Evolutionary conservation across 2,113 vertebrate genomes (phyloP), one percentile per base, ranked within the genome.

Genomic region (Eidolon helvum): DNA sequence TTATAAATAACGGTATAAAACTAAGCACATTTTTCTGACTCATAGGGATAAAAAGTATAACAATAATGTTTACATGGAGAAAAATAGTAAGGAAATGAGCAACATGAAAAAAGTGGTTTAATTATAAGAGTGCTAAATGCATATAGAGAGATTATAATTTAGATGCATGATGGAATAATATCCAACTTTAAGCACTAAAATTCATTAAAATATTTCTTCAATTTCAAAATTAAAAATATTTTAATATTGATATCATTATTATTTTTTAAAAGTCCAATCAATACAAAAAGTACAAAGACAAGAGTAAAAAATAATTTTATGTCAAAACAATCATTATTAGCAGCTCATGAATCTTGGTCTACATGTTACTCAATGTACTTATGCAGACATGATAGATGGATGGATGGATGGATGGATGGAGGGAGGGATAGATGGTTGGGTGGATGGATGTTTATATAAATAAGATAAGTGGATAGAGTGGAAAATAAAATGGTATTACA

Each of bases 71-170:
- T 45, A 38, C 11, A 26, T 40, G 40, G 33, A 40, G 61, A 84
- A 88, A 92, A 95, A 30, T 59, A 59, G 40, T 30, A 69, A 84
- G 69, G 75, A 95, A 89, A 96, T 86, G 33, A 92, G 15, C 19
- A 91, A 33, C n/a, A 61, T 53, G 75, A 87, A 95, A 87, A 21
- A 85, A 77, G n/a, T 43, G 30, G n/a, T 68, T 79, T 95, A 91
- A 87, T 91, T 83, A 53, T 78, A 91, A 91, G 22, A 72, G 22
- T 28, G 11, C 57, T 75, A 72, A 92, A 87, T 48, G 10, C 30
- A 30, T 35, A 4, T 79, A 66, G 75, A 94, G 59, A 77, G 28
- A 78, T 71, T 59, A 30, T 53, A 89, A 71, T 33, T 38, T 3
- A 59, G 35, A 85, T 35, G 22, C 40, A 7, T 72, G 40, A 71